Evolutionary conservation across 2,113 vertebrate species (phyloP), one percentile per base, ranked within the genome.

Genomic region (mouse (Mus musculus)): DNA sequence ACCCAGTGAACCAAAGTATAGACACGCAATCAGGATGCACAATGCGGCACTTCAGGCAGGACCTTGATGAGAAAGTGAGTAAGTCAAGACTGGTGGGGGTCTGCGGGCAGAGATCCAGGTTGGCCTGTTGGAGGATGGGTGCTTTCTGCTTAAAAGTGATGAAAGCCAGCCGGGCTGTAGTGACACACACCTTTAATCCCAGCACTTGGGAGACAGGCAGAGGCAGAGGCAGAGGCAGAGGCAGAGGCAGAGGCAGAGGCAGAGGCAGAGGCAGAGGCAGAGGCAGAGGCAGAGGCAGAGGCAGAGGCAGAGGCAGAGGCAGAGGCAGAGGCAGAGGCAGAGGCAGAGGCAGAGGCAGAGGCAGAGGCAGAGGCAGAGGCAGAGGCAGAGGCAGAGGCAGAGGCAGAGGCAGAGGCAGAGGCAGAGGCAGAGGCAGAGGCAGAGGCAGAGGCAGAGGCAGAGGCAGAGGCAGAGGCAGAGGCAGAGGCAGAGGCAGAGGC

Each of bases 11-110:
- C 81, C 42, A 69, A 71, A 20, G 14, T n/a, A 22, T 13, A 59
- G 59, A 71, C 80, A 75, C 67, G 63, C 56, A 52, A 30, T 5
- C 22, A 4, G 28, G 75, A 5, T n/a, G 3, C 42, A 30, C 24
- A 46, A 46, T 24, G n/a, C 20, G 19, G 82, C 46, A 33, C 12
- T 76, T 5, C 0, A 10, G 24, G 28, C 22, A 12, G 17, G 28
- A 67, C 65, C 59, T 67, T 5, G 42, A 42, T 17, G 28, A 93
- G 76, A 72, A n/a, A 7, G 33, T 17, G 59, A 52, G 52, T 14
- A 33, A 56, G 52, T n/a, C 26, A 0, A 8, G 46, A 24, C 24
- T 6, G 17, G 17, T 2, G 3, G 46, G 46, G 36, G 0, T 30
- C 61, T 80, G 30, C 8, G 24, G 24, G 5, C 10, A 39, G 2